phyloP scores from a whole-genome alignment of 2,797 vertebrate species.

The Ctenochaetus hawaiiensis region DNA sequence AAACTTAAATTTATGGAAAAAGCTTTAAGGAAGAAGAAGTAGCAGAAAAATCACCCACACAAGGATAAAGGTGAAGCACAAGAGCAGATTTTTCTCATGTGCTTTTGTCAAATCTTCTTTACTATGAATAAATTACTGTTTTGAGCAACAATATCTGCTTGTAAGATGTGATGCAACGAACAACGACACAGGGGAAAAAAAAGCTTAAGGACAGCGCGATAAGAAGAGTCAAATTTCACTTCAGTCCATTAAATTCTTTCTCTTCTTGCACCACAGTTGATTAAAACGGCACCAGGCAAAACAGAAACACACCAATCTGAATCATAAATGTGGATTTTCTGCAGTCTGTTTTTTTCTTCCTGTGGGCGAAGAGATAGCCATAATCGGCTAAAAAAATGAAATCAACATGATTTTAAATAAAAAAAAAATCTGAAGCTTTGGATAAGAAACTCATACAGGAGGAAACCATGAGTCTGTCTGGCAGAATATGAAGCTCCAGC shows the following conservation, averaged over 20 bases:
- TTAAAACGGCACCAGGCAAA: slow-evolving; percentile 16
- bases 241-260: slow-evolving; percentile 15
- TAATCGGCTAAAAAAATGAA: slow-evolving; percentile 7
- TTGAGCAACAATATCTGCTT: neutral
- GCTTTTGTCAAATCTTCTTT: neutral
- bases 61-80: neutral
- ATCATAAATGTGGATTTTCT: neutral
- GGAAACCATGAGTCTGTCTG: neutral
- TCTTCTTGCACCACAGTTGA: slow-evolving; percentile 3
- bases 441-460: slow-evolving; percentile 15
- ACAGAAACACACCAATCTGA: slow-evolving; percentile 5
- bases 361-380: slow-evolving; percentile 13
- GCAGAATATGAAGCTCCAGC: neutral
- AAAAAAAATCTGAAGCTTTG: slow-evolving; percentile 6
- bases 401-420: slow-evolving; percentile 4
- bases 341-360: slow-evolving; percentile 23
- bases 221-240: neutral
- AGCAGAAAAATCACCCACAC: neutral
- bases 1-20: too few species aligned
- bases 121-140: slow-evolving; percentile 12
- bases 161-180: slow-evolving; percentile 8
- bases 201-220: neutral
- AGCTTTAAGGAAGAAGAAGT: neutral
- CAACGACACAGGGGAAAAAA: neutral
- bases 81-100: neutral